Evolutionary conservation across 2,888 invertebrate species (phyloP).

Genomic region (Cistogaster globosa): DNA sequence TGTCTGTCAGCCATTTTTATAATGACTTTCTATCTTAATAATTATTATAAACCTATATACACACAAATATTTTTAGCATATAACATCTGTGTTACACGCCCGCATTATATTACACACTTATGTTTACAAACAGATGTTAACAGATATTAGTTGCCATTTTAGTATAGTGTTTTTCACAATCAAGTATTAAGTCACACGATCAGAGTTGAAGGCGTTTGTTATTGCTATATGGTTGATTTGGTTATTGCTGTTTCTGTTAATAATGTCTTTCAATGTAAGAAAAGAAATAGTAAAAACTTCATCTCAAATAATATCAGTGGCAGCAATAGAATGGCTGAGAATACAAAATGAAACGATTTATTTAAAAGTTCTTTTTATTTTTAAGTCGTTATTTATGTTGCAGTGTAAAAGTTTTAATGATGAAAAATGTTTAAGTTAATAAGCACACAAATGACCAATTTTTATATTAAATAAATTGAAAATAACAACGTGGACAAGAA

Average conservation of each 20-base stretch:
- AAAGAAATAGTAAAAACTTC: neutral
- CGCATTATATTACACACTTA: neutral
- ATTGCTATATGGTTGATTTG: conserved; percentile 24
- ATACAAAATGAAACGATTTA: conserved; percentile 19
- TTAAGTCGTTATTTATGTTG: neutral
- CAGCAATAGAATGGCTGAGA: too few relatives aligned
- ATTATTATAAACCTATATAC: neutral
- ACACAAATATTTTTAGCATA: too few relatives aligned
- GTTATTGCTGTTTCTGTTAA: conserved; percentile 17
- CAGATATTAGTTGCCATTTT: conserved; percentile 9
- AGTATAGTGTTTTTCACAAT: conserved; percentile 19
- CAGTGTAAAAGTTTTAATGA: too few relatives aligned
- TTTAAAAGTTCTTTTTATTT: neutral
- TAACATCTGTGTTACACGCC: too few relatives aligned
- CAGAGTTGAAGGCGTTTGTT: conserved; percentile 42
- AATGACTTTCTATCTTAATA: conserved; percentile 1
- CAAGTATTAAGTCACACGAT: conserved; percentile 16
- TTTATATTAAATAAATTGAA: too few relatives aligned
- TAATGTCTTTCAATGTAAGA: conserved; percentile 18
- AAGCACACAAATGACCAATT: too few relatives aligned
- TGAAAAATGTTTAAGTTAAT: too few relatives aligned
- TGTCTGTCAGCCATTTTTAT: conserved; percentile 19
- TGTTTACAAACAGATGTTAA: conserved; percentile 3
- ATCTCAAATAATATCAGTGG: neutral
- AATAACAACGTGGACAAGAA: too few relatives aligned